Percentiles rank a stretch among this genome's conserved stretches.
These are phyloP conservation scores for Mirounga angustirostris DNA, from an alignment of 2,113 vertebrate species.

Conservation along the genomic window DNA sequence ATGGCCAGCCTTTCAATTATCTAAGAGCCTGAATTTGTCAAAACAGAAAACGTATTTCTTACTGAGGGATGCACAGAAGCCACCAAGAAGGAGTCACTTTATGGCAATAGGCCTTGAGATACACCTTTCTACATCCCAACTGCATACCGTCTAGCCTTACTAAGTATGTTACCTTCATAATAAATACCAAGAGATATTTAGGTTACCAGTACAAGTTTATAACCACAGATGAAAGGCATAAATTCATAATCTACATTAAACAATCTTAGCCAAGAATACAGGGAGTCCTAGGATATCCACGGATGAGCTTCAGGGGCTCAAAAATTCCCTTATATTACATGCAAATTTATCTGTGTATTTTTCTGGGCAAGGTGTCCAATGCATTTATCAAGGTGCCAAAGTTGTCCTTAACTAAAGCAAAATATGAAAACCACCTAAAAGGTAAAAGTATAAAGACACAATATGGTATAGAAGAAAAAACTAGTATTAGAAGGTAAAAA, in stretches of 20 bases:
- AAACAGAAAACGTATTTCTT: not conserved
- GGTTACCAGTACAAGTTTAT: not conserved
- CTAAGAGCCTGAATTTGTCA: not conserved
- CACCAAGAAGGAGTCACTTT: not conserved
- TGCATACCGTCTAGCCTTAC: not conserved
- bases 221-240: not conserved
- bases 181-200: not conserved
- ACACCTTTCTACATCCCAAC: not conserved
- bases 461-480: not conserved
- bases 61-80: not conserved
- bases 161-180: not conserved
- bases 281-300: not conserved
- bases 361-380: not conserved
- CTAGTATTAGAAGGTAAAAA: not conserved
- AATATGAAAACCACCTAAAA: not conserved
- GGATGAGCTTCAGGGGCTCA: not conserved
- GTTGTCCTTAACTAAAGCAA: not conserved
- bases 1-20: not conserved
- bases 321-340: not conserved
- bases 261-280: not conserved
- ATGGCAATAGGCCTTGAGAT: not conserved
- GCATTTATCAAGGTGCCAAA: not conserved
- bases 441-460: not conserved
- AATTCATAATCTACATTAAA: not conserved
- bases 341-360: not conserved